Evolutionary conservation across 2,113 vertebrate species (phyloP).

Genomic region (Sorex fumeus): DNA sequence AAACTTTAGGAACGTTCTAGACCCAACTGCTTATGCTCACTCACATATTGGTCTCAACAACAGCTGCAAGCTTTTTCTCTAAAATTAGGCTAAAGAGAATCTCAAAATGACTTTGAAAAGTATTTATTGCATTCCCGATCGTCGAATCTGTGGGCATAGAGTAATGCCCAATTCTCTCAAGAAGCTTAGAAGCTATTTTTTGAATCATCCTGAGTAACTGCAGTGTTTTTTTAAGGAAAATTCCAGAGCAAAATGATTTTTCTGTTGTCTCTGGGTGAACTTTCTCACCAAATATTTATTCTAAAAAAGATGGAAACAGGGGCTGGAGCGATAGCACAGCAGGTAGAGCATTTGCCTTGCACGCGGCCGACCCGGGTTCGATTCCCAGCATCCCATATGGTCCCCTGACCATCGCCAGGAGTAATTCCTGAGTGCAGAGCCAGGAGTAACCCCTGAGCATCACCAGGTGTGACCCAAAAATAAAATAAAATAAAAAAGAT

Average conservation of each 20-base stretch:
- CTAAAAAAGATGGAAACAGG: not conserved
- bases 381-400: too few relatives aligned
- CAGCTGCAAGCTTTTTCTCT: not conserved
- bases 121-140: not conserved
- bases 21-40: not conserved
- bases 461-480: too few relatives aligned
- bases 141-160: not conserved
- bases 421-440: too few relatives aligned
- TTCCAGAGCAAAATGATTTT: not conserved
- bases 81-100: not conserved
- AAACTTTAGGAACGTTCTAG: constrained; percentile 13
- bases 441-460: too few relatives aligned
- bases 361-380: too few relatives aligned
- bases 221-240: not conserved
- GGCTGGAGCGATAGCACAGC: too few relatives aligned
- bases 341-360: too few relatives aligned
- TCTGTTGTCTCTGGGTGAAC: not conserved
- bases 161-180: not conserved
- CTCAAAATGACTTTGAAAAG: not conserved
- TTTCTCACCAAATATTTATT: not conserved
- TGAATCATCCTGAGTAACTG: not conserved
- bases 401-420: too few relatives aligned
- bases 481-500: not conserved
- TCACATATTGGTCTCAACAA: not conserved
- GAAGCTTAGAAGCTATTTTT: not conserved